phyloP scores from a whole-genome alignment of 1,140 invertebrate genomes.

The Triops longicaudatus region DNA sequence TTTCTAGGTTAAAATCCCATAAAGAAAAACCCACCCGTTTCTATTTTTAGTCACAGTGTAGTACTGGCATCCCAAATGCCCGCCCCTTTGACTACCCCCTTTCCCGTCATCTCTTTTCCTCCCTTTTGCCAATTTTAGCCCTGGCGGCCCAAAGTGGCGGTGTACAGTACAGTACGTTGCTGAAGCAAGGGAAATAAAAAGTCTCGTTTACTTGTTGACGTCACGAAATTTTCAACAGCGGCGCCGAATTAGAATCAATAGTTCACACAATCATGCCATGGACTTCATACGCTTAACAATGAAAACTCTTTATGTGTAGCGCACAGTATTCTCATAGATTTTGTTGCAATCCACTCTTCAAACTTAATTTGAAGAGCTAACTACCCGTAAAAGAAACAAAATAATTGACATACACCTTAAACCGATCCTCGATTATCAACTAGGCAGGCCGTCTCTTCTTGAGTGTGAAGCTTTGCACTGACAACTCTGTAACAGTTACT shows the following conservation, averaged over 20 bases:
- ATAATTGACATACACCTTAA: no score
- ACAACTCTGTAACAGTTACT: no score
- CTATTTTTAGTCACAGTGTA: neutral
- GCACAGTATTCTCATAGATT: no score
- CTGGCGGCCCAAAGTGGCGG: neutral
- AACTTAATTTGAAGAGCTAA: no score
- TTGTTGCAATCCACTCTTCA: no score
- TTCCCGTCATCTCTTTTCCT: neutral
- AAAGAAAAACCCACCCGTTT: neutral
- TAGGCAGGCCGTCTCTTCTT: no score
- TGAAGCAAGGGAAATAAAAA: neutral
- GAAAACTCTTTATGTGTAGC: no score
- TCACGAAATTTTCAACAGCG: neutral
- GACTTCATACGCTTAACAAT: neutral
- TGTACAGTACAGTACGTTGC: no score
- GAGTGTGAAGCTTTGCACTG: no score
- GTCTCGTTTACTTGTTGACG: neutral
- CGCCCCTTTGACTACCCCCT: neutral
- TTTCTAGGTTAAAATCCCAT: neutral
- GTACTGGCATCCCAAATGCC: neutral
- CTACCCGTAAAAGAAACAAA: no score
- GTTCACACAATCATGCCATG: neutral
- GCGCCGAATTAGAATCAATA: constrained; percentile 15
- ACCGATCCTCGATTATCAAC: no score
- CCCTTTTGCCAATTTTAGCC: neutral